These are phyloP conservation scores for Seriola dumerili DNA, from an alignment of 2,113 vertebrate species.

Conservation along the genomic window DNA sequence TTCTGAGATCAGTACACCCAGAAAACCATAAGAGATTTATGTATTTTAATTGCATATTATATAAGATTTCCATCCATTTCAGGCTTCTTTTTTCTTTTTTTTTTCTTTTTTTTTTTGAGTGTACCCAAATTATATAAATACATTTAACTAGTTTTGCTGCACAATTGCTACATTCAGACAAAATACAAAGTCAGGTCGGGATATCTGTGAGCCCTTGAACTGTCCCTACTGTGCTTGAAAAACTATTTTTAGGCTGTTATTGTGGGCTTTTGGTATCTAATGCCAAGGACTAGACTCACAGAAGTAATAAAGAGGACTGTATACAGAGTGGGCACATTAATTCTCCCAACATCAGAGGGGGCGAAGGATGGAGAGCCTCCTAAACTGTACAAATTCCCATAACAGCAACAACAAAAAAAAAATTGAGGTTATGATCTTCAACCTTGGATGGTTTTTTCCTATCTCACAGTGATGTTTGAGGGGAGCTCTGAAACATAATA, in stretches of 20 bases:
- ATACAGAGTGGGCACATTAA: slow-evolving; percentile 36
- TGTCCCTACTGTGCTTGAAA: slow-evolving; percentile 3
- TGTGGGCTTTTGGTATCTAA: slow-evolving; percentile 48
- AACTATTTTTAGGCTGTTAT: slow-evolving; percentile 35
- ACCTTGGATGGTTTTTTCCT: slow-evolving; percentile 45
- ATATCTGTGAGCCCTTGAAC: slow-evolving; percentile 7
- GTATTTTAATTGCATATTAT: no score
- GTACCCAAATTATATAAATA: background rate
- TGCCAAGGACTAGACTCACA: slow-evolving; percentile 53
- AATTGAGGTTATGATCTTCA: slow-evolving; percentile 54
- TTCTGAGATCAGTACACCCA: background rate
- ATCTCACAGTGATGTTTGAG: slow-evolving; percentile 42
- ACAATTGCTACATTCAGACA: background rate
- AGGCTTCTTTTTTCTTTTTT: no score
- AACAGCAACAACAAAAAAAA: slow-evolving; percentile 37
- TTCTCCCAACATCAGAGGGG: slow-evolving; percentile 37
- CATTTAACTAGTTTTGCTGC: slow-evolving; percentile 10
- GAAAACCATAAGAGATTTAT: no score
- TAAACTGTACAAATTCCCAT: slow-evolving; percentile 50
- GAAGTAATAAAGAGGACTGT: slow-evolving; percentile 56
- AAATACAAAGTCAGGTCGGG: background rate
- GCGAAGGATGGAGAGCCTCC: slow-evolving; percentile 4
- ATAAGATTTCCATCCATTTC: no score
- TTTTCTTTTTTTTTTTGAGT: no score
- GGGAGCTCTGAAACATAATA: slow-evolving; percentile 45